Evolutionary conservation across 2,113 vertebrate genomes (phyloP).

Genomic region (Alethe diademata): DNA sequence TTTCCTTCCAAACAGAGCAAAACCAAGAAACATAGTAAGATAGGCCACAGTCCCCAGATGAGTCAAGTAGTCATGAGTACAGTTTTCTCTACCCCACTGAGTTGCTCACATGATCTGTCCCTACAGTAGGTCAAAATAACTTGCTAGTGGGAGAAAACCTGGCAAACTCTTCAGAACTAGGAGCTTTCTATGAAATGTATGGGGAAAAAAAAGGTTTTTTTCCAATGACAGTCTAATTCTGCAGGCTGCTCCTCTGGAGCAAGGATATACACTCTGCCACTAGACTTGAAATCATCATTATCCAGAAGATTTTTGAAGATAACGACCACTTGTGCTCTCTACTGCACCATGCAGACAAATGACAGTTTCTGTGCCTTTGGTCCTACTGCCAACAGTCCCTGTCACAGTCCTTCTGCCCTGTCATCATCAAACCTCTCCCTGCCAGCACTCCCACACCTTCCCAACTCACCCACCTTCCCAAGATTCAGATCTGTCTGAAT

Average conservation of each 20-base stretch:
- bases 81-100: neutral
- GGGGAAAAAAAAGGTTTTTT: neutral
- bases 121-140: neutral
- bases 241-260: neutral
- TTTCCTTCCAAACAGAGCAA: neutral
- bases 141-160: accelerated
- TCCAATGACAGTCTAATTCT: neutral
- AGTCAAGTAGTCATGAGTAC: neutral
- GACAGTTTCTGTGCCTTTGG: neutral
- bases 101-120: neutral
- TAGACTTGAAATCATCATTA: neutral
- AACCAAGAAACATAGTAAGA: neutral
- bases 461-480: neutral
- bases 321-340: neutral
- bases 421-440: neutral
- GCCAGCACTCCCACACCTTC: neutral
- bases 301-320: neutral
- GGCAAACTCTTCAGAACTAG: neutral
- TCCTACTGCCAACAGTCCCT: neutral
- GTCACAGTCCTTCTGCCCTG: neutral
- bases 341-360: neutral
- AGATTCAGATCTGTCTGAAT: neutral
- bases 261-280: neutral
- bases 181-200: neutral
- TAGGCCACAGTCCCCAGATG: neutral